Evolutionary conservation across 2,797 vertebrate genomes (phyloP).

Genomic region (Leptodactylus fallax): DNA sequence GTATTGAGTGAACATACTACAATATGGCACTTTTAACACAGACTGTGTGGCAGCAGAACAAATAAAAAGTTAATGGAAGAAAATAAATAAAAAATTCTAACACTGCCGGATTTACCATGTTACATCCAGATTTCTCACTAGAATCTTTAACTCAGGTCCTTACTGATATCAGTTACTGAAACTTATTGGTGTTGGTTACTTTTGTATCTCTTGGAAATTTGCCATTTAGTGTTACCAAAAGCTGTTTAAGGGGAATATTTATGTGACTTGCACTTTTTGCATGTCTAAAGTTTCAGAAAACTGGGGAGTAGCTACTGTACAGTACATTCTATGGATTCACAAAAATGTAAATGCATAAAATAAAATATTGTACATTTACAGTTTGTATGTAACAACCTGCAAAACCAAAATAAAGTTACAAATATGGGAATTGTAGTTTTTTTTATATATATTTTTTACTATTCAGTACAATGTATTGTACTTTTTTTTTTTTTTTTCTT

Average conservation of each 20-base stretch:
- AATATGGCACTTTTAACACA: neutral
- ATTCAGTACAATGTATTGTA: neutral
- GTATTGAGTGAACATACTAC: neutral
- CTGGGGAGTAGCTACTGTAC: neutral
- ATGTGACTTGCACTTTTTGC: neutral
- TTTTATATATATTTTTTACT: too few relatives aligned
- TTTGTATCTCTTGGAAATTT: conserved; percentile 7
- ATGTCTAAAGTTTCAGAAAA: neutral
- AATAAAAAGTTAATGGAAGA: neutral
- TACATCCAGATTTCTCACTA: neutral
- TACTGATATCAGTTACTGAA: conserved; percentile 12
- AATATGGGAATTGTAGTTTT: neutral
- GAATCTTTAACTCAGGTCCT: conserved; percentile 20
- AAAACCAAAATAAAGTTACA: neutral
- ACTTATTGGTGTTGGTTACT: neutral
- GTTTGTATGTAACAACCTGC: neutral
- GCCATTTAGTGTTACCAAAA: neutral
- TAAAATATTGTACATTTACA: neutral
- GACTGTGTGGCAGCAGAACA: neutral
- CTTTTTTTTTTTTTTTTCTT: too few relatives aligned
- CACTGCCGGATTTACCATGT: neutral
- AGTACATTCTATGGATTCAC: neutral
- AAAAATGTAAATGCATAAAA: neutral
- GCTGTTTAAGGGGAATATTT: conserved; percentile 4
- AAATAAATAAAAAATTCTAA: neutral